Percentiles rank a stretch among this genome's conserved stretches.
phyloP scores from a whole-genome alignment of 2,888 invertebrate genomes.

The Hydrotaea cyrtoneurina region DNA sequence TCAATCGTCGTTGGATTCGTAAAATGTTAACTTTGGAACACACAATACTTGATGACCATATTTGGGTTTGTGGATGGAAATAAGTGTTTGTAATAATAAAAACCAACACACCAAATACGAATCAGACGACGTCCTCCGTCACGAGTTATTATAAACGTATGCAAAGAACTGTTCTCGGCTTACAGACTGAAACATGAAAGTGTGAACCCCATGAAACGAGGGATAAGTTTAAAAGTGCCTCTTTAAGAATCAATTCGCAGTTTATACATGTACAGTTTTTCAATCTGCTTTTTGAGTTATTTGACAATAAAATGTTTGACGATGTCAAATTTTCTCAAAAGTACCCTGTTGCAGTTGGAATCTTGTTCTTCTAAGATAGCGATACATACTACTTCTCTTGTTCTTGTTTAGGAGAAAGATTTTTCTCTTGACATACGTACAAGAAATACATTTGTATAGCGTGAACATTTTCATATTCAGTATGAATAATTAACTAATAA shows the following conservation, averaged over 20 bases:
- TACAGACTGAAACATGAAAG: background rate
- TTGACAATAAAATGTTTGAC: no score
- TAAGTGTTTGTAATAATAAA: constrained; percentile 34
- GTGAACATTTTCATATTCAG: no score
- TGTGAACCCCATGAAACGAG: background rate
- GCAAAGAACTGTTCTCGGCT: background rate
- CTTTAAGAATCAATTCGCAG: background rate
- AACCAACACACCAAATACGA: constrained; percentile 18
- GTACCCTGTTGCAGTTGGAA: no score
- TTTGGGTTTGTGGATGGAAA: constrained; percentile 7
- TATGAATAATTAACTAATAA: no score
- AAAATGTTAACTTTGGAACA: background rate
- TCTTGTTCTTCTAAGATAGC: no score
- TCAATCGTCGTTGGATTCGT: background rate
- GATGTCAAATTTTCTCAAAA: no score
- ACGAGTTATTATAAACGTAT: background rate
- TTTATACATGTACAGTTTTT: background rate
- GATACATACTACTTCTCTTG: no score
- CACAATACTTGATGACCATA: constrained; percentile 25
- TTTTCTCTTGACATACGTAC: no score
- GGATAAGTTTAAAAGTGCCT: background rate
- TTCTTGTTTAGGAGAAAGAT: no score
- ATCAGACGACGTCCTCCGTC: background rate
- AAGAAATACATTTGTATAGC: no score
- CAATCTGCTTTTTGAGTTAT: background rate